Evolutionary conservation across 2,888 invertebrate species (phyloP).

Genomic region (Cephus pygmeus): DNA sequence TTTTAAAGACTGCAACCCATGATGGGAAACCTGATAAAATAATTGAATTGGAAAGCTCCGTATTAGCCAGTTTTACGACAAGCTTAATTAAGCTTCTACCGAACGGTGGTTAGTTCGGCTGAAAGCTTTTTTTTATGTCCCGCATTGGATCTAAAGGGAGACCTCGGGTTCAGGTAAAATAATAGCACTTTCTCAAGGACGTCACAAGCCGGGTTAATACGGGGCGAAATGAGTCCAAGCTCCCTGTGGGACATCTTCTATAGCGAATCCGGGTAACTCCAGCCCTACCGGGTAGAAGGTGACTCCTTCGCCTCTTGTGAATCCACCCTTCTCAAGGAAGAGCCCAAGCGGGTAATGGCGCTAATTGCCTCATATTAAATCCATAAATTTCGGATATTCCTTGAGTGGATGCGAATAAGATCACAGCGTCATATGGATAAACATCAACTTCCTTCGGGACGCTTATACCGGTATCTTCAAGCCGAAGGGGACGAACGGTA

Average conservation of each 20-base stretch:
- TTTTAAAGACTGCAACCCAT: neutral
- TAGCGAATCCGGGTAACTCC: neutral
- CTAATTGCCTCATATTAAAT: constrained; percentile 23
- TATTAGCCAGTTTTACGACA: neutral
- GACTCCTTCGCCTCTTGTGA: neutral
- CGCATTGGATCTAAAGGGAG: neutral
- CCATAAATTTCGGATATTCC: constrained; percentile 22
- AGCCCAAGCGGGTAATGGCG: constrained; percentile 12
- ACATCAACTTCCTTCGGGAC: neutral
- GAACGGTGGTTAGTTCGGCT: neutral
- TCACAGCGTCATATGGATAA: neutral
- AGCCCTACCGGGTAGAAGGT: neutral
- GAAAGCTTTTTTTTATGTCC: neutral
- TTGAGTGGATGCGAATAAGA: constrained; percentile 8
- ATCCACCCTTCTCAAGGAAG: constrained; percentile 10
- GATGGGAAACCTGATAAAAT: neutral
- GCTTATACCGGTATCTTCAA: neutral
- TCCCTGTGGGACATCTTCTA: neutral
- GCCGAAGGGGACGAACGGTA: neutral
- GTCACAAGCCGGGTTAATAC: constrained; percentile 10
- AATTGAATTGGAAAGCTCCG: neutral
- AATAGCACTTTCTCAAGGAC: constrained; percentile 9
- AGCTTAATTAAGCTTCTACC: neutral
- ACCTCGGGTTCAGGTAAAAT: neutral
- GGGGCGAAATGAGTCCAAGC: neutral